phyloP scores from a whole-genome alignment of 2,113 vertebrate species.

The Rhagologus leucostigma region DNA sequence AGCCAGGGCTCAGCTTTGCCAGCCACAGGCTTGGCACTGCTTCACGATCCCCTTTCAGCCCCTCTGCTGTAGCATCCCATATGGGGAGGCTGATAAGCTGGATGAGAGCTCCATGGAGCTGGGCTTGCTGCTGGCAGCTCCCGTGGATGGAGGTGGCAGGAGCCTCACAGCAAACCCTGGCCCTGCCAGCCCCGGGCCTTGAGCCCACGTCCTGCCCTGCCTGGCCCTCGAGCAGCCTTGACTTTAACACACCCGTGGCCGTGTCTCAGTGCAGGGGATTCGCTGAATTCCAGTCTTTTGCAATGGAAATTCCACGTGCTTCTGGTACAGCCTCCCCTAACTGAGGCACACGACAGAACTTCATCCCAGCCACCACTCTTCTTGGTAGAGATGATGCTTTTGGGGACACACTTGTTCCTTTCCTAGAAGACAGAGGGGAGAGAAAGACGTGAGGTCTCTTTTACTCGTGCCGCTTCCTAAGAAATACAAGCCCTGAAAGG shows the following conservation, averaged over 20 bases:
- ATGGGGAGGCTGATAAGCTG: neutral
- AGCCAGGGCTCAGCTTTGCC: neutral
- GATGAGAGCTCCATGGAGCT: neutral
- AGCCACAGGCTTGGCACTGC: neutral
- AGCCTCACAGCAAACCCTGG: neutral
- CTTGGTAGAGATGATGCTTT: neutral
- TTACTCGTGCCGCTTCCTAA: neutral
- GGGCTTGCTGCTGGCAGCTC: neutral
- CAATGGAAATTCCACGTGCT: neutral
- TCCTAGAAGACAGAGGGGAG: neutral
- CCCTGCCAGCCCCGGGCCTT: neutral
- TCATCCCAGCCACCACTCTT: neutral
- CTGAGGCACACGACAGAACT: neutral
- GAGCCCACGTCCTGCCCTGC: neutral
- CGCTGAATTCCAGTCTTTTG: neutral
- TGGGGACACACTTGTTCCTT: neutral
- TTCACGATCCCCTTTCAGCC: neutral
- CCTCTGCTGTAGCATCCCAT: neutral
- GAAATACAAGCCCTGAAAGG: neutral
- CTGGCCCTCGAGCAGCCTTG: neutral
- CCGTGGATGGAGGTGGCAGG: rapidly evolving
- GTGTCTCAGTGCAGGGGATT: neutral
- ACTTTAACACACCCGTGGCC: rapidly evolving
- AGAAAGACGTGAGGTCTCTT: neutral
- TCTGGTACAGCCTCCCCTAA: neutral